These are phyloP conservation scores for Pecten maximus DNA, from an alignment of 2,888 invertebrate species.

Conservation along the genomic window DNA sequence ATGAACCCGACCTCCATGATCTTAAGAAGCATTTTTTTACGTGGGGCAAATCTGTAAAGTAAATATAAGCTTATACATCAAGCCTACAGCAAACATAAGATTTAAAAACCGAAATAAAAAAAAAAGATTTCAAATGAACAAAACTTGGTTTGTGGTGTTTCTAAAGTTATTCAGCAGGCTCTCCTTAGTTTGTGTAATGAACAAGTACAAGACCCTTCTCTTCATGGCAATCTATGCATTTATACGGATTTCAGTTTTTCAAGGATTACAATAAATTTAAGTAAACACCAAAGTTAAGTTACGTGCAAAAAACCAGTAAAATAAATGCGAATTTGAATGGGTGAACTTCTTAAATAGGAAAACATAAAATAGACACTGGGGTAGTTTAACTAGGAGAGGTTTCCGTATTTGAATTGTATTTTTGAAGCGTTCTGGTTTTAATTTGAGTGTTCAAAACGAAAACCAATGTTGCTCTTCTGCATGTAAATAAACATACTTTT, in stretches of 20 bases:
- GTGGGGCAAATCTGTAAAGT: neutral
- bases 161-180: neutral
- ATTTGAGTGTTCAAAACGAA: no score
- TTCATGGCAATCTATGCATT: neutral
- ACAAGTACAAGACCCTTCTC: neutral
- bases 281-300: neutral
- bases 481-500: no score
- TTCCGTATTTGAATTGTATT: neutral
- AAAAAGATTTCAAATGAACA: neutral
- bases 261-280: neutral
- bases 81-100: neutral
- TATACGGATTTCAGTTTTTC: neutral
- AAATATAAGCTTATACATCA: neutral
- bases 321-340: neutral
- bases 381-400: neutral
- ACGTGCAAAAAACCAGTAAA: neutral
- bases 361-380: neutral
- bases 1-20: neutral
- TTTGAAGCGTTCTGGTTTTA: no score
- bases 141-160: neutral
- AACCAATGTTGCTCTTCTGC: no score
- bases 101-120: neutral
- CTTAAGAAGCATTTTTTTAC: neutral
- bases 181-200: neutral
- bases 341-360: neutral